Evolutionary conservation across 2,113 vertebrate species (phyloP), one percentile per base, ranked within the genome.

Genomic region (Columba janthina): DNA sequence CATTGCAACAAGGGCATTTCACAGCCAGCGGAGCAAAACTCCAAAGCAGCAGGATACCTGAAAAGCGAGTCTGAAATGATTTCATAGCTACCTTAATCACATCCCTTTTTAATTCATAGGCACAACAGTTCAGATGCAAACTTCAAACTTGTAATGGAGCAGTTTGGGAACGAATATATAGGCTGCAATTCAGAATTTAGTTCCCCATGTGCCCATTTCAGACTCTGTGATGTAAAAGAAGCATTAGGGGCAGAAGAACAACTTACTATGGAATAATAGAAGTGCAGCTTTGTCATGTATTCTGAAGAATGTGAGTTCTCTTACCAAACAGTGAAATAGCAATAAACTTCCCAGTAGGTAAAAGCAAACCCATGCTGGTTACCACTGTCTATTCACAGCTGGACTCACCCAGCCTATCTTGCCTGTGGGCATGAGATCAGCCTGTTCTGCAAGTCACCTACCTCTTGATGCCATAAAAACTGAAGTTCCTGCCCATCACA

Each of bases 311-410:
- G 54, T 25, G 80, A 93, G 61, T 83, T 93, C 9, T 18, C 51
- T 93, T 66, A 57, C 29, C 24, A 34, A 82, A 54, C 50, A 64
- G 60, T 57, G 80, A 67, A 94, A 85, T 17, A 91, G 79, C 48
- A 94, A 84, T 94, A 87, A 89, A 65, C 65, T 87, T 85, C 70
- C 32, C 76, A 85, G 89, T 81, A 81, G 89, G 94, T 90, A 87
- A 89, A 75, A 91, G 73, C 61, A 95, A 81, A 61, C 32, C 61
- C 89, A 72, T 53, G 91, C 91, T 95, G 87, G 72, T 90, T 89
- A 32, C 48, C 4, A 5, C 73, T 78, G 86, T 75, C 56, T 28
- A 28, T 66, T 87, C 86, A 75, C 89, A 75, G 86, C 89, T 57
- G 77, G 73, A 76, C 69, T 95, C 60, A 64, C 65, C 83, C 32